Base-by-base conservation (phyloP, 2,113 vertebrate species). In the Lycaon pictus region DNA sequence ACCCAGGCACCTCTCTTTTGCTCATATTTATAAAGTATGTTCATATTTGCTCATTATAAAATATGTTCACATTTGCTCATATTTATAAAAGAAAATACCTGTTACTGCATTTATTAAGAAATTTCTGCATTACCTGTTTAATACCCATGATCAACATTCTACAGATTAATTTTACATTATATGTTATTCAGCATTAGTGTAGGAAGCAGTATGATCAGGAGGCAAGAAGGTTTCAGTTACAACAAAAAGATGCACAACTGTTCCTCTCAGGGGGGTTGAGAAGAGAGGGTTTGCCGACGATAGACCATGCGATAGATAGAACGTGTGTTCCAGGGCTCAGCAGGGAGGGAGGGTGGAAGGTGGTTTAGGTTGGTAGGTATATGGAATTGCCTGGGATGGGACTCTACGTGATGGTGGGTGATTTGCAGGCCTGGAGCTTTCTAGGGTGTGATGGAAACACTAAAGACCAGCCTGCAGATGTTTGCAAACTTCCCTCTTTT, bases 331-430 rank as follows among this genome's bases (percentile, higher is more conserved):
- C 35, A 7, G 29, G 76, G 16, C 77, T 23, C 22, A 12, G 55
- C 15, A 13, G 65, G 27, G 3, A 35, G 48, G 3, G 72, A 35
- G 60, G 29, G 17, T 4, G 6, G 11, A n/a, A 48, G 56, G 22
- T 4, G 27, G 20, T 10, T 32, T 25, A 12, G 22, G 19, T 17
- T 0, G 16, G 29, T 4, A 1, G 1, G 2, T 11, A 0, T 5
- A 1, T 17, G 29, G 23, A 19, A 7, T 11, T 19, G 23, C 17
- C 35, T 3, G 22, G 43, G 23, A 12, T 3, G 12, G 15, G 32
- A 4, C 29, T 5, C 67, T 43, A 2, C 6, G 8, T 32, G 83
- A 29, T 23, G 11, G 2, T 19, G 32, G 17, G 19, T 3, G 20
- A 19, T 53, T 25, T 23, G 19, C 16, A 51, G 17, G 16, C 12